Evolutionary conservation across 2,113 vertebrate species (phyloP).

Genomic region (Sclerurus mexicanus): DNA sequence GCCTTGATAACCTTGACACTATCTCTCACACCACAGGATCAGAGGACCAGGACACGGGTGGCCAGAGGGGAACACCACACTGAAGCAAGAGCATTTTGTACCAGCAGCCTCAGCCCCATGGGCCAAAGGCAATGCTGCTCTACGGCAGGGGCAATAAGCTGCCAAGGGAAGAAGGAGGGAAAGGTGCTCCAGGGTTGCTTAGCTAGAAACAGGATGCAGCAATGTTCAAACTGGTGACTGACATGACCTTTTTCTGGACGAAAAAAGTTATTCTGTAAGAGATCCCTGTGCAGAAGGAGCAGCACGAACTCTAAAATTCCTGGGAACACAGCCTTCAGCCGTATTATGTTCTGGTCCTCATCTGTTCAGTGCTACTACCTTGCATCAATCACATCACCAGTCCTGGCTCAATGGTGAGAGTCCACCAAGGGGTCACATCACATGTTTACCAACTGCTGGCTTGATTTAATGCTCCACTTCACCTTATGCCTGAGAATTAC

Average conservation of each 20-base stretch:
- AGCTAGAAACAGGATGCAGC: neutral
- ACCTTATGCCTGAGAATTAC: neutral
- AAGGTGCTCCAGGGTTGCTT: neutral
- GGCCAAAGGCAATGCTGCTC: neutral
- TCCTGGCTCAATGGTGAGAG: neutral
- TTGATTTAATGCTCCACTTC: neutral
- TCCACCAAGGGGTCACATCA: neutral
- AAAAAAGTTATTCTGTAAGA: neutral
- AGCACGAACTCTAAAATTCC: neutral
- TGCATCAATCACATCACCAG: neutral
- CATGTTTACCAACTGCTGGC: neutral
- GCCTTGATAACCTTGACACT: neutral
- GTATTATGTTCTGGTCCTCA: neutral
- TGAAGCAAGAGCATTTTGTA: neutral
- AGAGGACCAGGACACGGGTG: neutral
- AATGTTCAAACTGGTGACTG: neutral
- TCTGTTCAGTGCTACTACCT: neutral
- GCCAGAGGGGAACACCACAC: rapidly evolving
- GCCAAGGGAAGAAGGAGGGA: neutral
- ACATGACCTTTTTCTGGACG: neutral
- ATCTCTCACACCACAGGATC: neutral
- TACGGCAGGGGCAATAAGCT: neutral
- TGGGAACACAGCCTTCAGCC: neutral
- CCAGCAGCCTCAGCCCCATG: neutral
- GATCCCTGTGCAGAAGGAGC: neutral